Evolutionary conservation across 2,797 vertebrate species (phyloP).

Genomic region (Phoebastria nigripes): DNA sequence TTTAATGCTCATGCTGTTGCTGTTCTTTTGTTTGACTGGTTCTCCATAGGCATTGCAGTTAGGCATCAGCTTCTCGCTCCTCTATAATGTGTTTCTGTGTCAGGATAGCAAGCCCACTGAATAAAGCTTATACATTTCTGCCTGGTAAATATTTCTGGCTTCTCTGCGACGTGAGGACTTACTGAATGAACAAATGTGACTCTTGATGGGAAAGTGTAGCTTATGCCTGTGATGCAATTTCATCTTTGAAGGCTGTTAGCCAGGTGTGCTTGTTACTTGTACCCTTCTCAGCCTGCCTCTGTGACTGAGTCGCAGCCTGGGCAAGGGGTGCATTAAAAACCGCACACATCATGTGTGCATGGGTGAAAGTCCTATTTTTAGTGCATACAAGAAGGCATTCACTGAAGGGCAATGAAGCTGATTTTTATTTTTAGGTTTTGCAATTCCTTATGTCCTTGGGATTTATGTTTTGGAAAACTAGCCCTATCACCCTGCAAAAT

Average conservation of each 20-base stretch:
- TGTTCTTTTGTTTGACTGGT: neutral
- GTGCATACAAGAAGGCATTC: slow-evolving; percentile 40
- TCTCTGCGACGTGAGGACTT: neutral
- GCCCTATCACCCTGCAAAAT: neutral
- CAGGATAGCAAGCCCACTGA: neutral
- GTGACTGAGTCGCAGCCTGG: neutral
- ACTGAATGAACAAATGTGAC: slow-evolving; percentile 48
- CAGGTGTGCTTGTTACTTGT: slow-evolving; percentile 21
- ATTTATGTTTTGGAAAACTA: neutral
- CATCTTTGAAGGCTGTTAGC: neutral
- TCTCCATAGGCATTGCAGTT: neutral
- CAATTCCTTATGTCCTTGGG: neutral
- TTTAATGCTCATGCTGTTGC: neutral
- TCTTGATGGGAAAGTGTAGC: slow-evolving; percentile 11
- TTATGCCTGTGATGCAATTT: slow-evolving; percentile 16
- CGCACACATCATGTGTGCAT: neutral
- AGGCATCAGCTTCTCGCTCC: neutral
- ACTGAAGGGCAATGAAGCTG: neutral
- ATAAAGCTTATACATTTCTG: slow-evolving; percentile 11
- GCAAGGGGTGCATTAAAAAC: neutral
- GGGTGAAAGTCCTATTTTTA: slow-evolving; percentile 36
- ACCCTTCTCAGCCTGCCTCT: neutral
- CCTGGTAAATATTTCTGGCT: slow-evolving; percentile 53
- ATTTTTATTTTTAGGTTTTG: slow-evolving; percentile 41
- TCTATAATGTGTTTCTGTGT: slow-evolving; percentile 26